Evolutionary conservation across 1,140 invertebrate genomes (phyloP), one percentile per base, ranked within the genome.

Genomic region (Charaxes varanes): DNA sequence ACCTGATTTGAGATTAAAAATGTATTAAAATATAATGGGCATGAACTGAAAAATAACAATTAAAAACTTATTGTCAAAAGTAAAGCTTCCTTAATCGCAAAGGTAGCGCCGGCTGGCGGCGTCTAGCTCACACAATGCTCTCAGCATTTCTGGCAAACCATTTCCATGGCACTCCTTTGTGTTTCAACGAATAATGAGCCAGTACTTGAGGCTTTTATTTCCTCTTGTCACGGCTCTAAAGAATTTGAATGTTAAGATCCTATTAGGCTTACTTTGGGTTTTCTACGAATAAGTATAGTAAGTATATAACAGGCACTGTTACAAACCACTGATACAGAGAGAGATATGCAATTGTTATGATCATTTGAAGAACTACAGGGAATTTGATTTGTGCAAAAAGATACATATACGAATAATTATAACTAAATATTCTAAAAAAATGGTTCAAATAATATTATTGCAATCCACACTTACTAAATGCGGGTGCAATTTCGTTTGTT

Each of bases 21-120:
- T n/a, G n/a, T n/a, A n/a, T n/a, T n/a, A n/a, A n/a, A n/a, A n/a
- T n/a, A n/a, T n/a, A n/a, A n/a, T n/a, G n/a, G n/a, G n/a, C n/a
- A n/a, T n/a, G n/a, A n/a, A n/a, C n/a, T n/a, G n/a, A n/a, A n/a
- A n/a, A n/a, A n/a, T n/a, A n/a, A n/a, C n/a, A n/a, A n/a, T n/a
- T n/a, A n/a, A n/a, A n/a, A n/a, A n/a, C n/a, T n/a, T n/a, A n/a
- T n/a, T n/a, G n/a, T n/a, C n/a, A 35, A 31, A n/a, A 23, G 11
- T 41, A 30, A 36, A 47, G 21, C 37, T 13, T 30, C 18, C 28
- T 24, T 42, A 35, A n/a, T 43, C 38, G 40, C 43, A 56, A 57
- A 46, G 48, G 44, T 55, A 62, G 41, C 73, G 73, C 73, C 73
- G 73, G 73, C 73, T 68, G 67, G 54, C 64, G 64, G 68, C 66